Evolutionary conservation across 2,113 vertebrate species (phyloP), one percentile per base, ranked within the genome.

Genomic region (Passerina amoena): DNA sequence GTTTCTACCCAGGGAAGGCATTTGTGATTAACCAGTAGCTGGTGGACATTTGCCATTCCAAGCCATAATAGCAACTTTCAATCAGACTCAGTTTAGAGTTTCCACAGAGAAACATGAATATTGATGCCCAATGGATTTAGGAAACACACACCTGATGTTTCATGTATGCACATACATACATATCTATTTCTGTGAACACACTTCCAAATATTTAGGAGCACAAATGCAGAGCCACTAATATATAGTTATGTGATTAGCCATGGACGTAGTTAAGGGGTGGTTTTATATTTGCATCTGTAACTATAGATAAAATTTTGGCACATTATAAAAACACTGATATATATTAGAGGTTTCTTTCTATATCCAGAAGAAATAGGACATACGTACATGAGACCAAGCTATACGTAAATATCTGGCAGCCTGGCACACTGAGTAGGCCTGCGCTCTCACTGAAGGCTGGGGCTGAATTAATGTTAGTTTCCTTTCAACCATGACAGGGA

Each of bases 401-500:
- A 61, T 81, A 81, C 10, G 5, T 78, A 89, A 87, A 82, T 82
- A 92, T 92, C 78, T 96, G 93, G 84, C 90, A 96, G 82, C 63
- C 90, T 89, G 88, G 91, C 92, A 94, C 61, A 64, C 35, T 73
- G 75, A 93, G 88, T 90, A 94, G 93, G 85, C 92, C 94, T 90
- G 60, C 3, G 15, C 88, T 96, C 88, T 78, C 73, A 86, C 82
- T 94, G 92, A 94, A 96, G 86, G 90, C 23, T 96, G 86, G 61
- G 93, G 77, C 86, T 94, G 94, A 83, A 71, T 92, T 95, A 95
- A 93, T 95, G 94, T 82, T 90, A 92, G 94, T 75, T 96, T 96
- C 96, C 93, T 96, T 95, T 96, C 96, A 97, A 93, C 94, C 94
- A 90, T 96, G 96, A 96, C 90, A 96, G 54, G 72, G 65, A 94